phyloP scores from a whole-genome alignment of 2,888 invertebrate species.

The Notodonta dromedarius region DNA sequence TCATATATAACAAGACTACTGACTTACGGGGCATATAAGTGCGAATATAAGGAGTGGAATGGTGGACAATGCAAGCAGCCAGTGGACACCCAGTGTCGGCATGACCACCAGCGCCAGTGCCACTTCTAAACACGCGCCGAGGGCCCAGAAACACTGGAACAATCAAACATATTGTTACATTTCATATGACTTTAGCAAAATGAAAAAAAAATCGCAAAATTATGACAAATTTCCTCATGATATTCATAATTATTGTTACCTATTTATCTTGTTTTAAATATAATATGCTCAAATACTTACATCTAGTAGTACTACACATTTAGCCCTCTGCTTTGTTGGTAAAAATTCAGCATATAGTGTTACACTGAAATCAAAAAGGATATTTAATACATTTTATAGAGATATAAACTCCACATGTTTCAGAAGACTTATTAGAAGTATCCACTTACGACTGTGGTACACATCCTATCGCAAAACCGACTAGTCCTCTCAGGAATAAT shows the following conservation, averaged over 20 bases:
- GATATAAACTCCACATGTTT: neutral
- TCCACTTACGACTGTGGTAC: constrained; percentile 97
- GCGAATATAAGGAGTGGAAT: constrained; percentile 94
- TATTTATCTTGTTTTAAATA: too few species aligned
- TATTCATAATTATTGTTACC: neutral
- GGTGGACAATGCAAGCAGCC: constrained; percentile 96
- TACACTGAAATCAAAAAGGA: constrained; percentile 86
- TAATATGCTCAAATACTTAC: constrained; percentile 82
- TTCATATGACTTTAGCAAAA: neutral
- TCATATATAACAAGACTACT: neutral
- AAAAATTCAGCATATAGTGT: constrained; percentile 98
- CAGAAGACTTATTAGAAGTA: neutral
- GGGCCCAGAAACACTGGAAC: constrained; percentile 96
- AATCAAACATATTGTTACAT: neutral
- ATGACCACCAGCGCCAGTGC: constrained; percentile 95
- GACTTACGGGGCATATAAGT: constrained; percentile 89
- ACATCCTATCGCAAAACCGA: constrained; percentile 98
- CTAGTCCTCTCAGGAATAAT: constrained; percentile 94
- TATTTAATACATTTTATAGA: neutral
- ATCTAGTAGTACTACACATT: constrained; percentile 97
- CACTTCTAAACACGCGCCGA: constrained; percentile 97
- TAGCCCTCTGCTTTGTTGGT: constrained; percentile 96
- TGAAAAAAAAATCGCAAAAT: too few species aligned
- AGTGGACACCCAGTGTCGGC: constrained; percentile 96
- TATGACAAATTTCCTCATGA: neutral